Evolutionary conservation across 1,140 invertebrate genomes (phyloP).

Genomic region (Periplaneta americana): DNA sequence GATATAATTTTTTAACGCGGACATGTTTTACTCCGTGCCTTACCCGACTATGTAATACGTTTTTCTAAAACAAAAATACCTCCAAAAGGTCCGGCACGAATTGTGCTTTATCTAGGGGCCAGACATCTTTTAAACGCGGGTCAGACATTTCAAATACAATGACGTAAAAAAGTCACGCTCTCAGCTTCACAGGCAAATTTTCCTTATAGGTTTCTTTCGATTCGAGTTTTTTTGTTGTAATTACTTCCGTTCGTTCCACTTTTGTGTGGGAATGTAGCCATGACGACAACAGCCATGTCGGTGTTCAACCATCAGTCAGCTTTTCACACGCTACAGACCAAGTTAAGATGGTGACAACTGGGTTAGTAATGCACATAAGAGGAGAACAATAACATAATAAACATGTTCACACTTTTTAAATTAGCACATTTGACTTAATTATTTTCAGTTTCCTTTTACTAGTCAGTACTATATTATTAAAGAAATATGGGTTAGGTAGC

Average conservation of each 20-base stretch:
- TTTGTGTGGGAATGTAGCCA: not conserved
- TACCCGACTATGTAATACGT: not conserved
- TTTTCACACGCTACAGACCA: not conserved
- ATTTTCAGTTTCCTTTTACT: not conserved
- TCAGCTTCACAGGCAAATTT: not conserved
- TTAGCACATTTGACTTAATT: not conserved
- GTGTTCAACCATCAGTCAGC: not conserved
- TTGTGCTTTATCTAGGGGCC: not conserved
- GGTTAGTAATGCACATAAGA: not conserved
- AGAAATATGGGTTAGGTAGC: not conserved
- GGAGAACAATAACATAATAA: not conserved
- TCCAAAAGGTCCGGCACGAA: not conserved
- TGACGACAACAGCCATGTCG: not conserved
- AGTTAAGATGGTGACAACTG: not conserved
- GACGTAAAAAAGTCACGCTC: not conserved
- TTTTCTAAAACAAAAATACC: not conserved
- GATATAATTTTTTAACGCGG: not conserved
- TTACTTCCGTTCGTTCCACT: not conserved
- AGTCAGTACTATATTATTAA: too few relatives aligned
- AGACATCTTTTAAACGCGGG: too few relatives aligned
- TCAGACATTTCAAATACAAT: not conserved
- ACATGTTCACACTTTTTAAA: not conserved
- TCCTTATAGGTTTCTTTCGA: too few relatives aligned
- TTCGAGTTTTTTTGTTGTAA: not conserved
- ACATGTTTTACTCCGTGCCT: not conserved